Percentiles rank a stretch among this genome's conserved stretches.
phyloP scores from a whole-genome alignment of 2,797 vertebrate genomes.

The Pipistrellus pygmaeus region DNA sequence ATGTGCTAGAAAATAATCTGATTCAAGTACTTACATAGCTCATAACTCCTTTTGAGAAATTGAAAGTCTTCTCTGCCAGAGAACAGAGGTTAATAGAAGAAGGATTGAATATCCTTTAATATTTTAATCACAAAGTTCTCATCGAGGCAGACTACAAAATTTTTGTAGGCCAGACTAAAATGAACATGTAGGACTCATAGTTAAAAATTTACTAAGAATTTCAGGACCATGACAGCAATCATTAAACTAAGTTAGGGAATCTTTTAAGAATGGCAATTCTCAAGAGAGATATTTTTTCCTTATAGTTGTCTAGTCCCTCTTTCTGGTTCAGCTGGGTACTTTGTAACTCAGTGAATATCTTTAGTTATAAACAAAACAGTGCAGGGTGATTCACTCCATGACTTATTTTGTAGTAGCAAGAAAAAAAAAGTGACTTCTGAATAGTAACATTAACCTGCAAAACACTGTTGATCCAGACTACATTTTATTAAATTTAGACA shows the following conservation, averaged over 20 bases:
- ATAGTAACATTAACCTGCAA: background rate
- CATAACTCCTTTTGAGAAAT: background rate
- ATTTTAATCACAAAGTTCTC: background rate
- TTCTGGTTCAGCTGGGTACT: background rate
- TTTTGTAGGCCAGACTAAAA: background rate
- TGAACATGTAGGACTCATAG: background rate
- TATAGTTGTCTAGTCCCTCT: background rate
- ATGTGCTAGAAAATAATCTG: background rate
- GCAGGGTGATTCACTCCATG: background rate
- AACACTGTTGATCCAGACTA: conserved; percentile 1
- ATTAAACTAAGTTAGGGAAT: background rate
- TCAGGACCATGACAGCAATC: background rate
- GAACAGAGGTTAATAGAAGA: background rate
- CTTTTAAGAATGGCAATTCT: background rate
- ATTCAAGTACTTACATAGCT: background rate
- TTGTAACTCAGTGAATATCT: background rate
- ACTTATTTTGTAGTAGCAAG: background rate
- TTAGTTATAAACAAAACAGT: background rate
- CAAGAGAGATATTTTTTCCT: background rate
- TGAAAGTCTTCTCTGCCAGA: background rate
- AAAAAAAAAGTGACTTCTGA: background rate
- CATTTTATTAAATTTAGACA: conserved; percentile 20
- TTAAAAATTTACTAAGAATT: conserved; percentile 1
- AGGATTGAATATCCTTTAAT: background rate
- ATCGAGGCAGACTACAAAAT: background rate